Conservation (phyloP, 2,113 vertebrate species). For the Cyprinodon brontotheroides region DNA sequence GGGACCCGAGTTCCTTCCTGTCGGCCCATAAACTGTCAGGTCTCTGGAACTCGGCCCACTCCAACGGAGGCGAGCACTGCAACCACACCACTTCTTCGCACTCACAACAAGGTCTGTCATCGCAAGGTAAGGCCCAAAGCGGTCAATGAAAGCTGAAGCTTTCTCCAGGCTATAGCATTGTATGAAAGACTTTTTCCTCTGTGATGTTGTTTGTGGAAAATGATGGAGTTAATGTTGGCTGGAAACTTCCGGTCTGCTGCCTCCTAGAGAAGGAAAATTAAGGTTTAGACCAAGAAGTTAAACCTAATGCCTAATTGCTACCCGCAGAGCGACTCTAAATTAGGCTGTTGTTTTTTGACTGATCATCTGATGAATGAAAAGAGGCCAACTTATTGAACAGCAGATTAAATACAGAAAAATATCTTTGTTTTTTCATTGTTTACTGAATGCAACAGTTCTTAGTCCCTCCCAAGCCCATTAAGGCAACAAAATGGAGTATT, state of each 20-base stretch:
- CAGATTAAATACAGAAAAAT: not conserved
- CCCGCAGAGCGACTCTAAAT: not conserved
- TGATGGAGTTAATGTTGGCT: not conserved
- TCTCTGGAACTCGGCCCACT: slow-evolving; percentile 96
- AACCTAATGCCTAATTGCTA: not conserved
- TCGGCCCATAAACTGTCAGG: slow-evolving; percentile 98
- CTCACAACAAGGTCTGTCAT: slow-evolving; percentile 85
- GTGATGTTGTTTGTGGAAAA: not conserved
- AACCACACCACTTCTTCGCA: slow-evolving; percentile 83
- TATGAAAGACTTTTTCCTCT: not conserved
- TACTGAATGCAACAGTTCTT: not conserved
- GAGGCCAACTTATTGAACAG: not conserved
- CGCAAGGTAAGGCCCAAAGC: slow-evolving; percentile 8
- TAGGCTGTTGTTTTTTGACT: not conserved
- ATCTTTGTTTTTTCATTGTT: not conserved
- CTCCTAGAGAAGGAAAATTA: slow-evolving; percentile 3
- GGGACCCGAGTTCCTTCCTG: slow-evolving; percentile 98
- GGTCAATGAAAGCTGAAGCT: slow-evolving; percentile 6
- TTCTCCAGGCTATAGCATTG: not conserved
- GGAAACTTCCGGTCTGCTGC: not conserved
- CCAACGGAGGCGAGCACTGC: slow-evolving; percentile 86
- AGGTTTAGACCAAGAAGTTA: not conserved
- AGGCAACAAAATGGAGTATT: not conserved
- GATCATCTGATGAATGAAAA: not conserved
- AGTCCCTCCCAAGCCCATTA: too few relatives aligned